Evolutionary conservation across 2,888 invertebrate species (phyloP), one percentile per base, ranked within the genome.

Genomic region (Dolichomitus sp.): DNA sequence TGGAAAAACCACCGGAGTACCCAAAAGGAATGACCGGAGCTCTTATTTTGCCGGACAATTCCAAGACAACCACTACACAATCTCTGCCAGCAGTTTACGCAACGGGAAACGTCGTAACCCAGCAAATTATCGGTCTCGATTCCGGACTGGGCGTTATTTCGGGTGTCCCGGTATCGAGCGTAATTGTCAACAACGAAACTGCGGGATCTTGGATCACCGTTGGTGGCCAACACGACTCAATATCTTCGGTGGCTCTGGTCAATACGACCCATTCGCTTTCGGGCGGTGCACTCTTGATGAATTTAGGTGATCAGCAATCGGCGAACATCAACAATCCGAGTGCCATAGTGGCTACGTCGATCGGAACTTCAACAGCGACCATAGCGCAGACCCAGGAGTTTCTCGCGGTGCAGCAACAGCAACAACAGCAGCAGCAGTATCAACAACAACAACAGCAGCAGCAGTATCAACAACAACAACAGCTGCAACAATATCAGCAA

Each of bases 11-110:
- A 9, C 19, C n/a, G 17, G 27, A 45, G 4, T 42, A 73, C 48
- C 74, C 82, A 1, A 73, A 63, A n/a, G 73, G 77, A 37, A 84
- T 85, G 42, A 59, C 78, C 6, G 83, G 79, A 33, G 83, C 84
- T 48, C 70, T 81, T 2, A 73, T 83, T 6, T 14, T 84, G 48
- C 82, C 85, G n/a, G 52, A 75, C 4, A 27, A 23, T 9, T 19
- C 37, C n/a, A 37, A n/a, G 7, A 27, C 9, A 11, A 12, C 61
- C 0, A 0, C 48, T 19, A 23, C 57, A 12, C 54, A 66, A 33
- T 17, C 12, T 7, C n/a, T 65, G 9, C 65, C 40, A 30, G n/a
- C 17, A 0, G 61, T 19, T 7, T 54, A 52, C 27, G 17, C 61
- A 37, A 11, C 61, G 1, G 61, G 37, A 17, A 37, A 19, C 61